Base-by-base conservation (phyloP, 64 coral and sea anemone genomes). In the Pachyseris speciosa region DNA sequence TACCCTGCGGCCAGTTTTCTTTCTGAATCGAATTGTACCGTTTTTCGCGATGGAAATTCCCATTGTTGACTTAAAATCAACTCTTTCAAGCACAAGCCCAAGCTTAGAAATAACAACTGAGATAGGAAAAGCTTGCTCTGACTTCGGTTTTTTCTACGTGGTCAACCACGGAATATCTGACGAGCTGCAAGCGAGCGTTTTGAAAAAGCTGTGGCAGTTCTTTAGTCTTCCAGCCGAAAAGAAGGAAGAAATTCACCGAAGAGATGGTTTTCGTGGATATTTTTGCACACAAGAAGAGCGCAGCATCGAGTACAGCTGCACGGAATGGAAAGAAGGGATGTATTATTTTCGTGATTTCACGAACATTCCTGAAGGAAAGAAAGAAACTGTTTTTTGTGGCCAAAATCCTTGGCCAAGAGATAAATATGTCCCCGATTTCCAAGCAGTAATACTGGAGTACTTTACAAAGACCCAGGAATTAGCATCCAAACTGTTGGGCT, bases 321-420 rank as follows among this genome's bases (percentile, higher is more conserved):
- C 72, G 36, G 87, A 84, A 36, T 94, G 87, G 93, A 90, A 90
- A 57, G 87, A 90, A 65, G 93, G 93, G 3, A 85, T 94, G 43
- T 94, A 94, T 84, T 94, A 89, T 50, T 89, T 94, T 61, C 47
- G 81, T 37, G 92, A 94, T 20, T 74, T 84, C 31, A 63, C 61
- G 11, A 84, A 68, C 19, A 60, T 94, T 28, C 42, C 78, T 10
- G 27, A 84, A 37, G 75, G 48, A 31, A 38, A 53, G 0, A 87
- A 45, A 0, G 93, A 90, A 68, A 64, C 31, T 17, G 68, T 85
- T 38, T 94, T 94, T 28, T 67, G 25, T 78, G 93, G 87, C 11
- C 52, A 1, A 7, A 94, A 94, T 40, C 93, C 87, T 16, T 94
- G 87, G 70, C 93, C 93, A 0, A 94, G 67, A 34, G 67, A 79